Conservation (phyloP, 2,113 vertebrate genomes). For the Progne subis region DNA sequence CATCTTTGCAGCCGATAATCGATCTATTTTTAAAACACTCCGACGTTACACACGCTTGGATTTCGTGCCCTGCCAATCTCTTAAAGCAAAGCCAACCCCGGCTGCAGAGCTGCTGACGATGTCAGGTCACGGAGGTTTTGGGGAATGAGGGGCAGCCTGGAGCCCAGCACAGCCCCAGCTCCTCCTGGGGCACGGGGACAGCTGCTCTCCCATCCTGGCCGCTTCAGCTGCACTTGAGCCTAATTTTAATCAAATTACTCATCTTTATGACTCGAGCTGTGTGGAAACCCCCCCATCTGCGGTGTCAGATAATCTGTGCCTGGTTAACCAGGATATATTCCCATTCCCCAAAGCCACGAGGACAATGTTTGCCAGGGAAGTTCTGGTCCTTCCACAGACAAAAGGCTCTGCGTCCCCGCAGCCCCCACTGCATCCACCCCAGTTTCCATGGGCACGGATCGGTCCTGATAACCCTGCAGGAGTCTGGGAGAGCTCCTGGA, state of each 20-base stretch:
- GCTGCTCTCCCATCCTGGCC: fast-evolving
- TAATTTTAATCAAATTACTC: background rate
- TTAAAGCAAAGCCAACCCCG: background rate
- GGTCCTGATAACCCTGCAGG: fast-evolving
- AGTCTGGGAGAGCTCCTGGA: background rate
- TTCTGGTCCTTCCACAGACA: background rate
- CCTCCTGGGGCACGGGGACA: background rate
- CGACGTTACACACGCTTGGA: background rate
- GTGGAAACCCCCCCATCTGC: background rate
- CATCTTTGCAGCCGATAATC: background rate
- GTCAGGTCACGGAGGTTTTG: background rate
- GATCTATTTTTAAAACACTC: background rate
- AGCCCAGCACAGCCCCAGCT: background rate
- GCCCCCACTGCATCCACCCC: too few species aligned
- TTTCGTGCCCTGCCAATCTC: background rate
- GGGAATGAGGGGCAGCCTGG: fast-evolving
- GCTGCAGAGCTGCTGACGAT: fast-evolving
- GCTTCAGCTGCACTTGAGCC: background rate
- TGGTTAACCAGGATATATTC: fast-evolving
- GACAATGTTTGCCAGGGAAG: too few species aligned
- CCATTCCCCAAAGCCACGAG: too few species aligned
- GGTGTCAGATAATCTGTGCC: background rate
- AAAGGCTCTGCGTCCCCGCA: background rate
- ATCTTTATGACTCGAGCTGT: fast-evolving
- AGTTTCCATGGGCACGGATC: background rate